Evolutionary conservation across 2,113 vertebrate genomes (phyloP).

Genomic region (Tursiops truncatus): DNA sequence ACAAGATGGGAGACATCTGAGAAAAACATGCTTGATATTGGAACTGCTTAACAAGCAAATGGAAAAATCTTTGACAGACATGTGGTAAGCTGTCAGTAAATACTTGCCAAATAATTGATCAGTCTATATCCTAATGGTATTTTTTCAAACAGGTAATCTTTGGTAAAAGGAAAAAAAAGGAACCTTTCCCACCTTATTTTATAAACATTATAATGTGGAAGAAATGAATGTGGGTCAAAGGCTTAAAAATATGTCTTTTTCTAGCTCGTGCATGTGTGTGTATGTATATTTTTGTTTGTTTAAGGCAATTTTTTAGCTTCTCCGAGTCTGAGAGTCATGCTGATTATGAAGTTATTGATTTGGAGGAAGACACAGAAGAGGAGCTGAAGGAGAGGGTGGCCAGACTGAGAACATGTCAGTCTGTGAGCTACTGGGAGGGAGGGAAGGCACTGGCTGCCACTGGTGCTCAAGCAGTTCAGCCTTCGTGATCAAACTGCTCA

Average conservation of each 20-base stretch:
- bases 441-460: background rate
- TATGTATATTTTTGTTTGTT: background rate
- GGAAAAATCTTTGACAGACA: background rate
- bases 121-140: background rate
- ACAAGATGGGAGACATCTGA: background rate
- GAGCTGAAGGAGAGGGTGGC: background rate
- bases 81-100: background rate
- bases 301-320: background rate
- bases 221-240: background rate
- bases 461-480: background rate
- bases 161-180: background rate
- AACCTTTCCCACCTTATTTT: background rate
- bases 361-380: background rate
- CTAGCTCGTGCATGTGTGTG: background rate
- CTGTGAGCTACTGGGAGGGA: background rate
- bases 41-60: background rate
- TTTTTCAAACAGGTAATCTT: background rate
- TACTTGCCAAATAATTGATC: background rate
- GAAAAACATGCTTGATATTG: background rate
- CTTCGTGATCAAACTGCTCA: constrained; percentile 49
- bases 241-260: background rate
- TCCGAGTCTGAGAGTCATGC: background rate
- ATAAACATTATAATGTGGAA: background rate
- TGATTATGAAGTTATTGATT: constrained; percentile 43
- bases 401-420: background rate